phyloP scores from a whole-genome alignment of 2,113 vertebrate species.

The Ailuropoda melanoleuca region DNA sequence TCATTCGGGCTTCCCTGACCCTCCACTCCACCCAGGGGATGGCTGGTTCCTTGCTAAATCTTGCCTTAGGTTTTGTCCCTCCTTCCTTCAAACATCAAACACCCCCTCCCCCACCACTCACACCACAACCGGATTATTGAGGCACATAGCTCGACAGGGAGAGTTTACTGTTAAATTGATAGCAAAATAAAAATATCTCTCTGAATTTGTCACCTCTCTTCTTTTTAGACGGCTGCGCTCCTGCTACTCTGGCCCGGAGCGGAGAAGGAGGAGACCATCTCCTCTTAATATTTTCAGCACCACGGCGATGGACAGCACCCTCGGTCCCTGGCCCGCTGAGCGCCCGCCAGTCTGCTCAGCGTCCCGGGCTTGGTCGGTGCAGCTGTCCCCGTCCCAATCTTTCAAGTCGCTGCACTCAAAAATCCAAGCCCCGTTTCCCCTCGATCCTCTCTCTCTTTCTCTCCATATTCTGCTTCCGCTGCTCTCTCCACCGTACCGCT shows the following conservation, averaged over 20 bases:
- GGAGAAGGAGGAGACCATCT: slow-evolving; percentile 12
- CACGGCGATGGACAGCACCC: slow-evolving; percentile 83
- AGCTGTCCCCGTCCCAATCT: slow-evolving; percentile 57
- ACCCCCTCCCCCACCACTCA: slow-evolving; percentile 19
- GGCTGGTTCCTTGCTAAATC: slow-evolving; percentile 69
- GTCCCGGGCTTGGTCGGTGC: slow-evolving; percentile 42
- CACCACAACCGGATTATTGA: slow-evolving; percentile 66
- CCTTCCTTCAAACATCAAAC: slow-evolving; percentile 67
- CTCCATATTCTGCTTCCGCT: slow-evolving; percentile 41
- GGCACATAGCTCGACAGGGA: slow-evolving; percentile 56
- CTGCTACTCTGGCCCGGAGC: slow-evolving; percentile 48
- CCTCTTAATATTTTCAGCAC: slow-evolving; percentile 82
- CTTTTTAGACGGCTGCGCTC: slow-evolving; percentile 64
- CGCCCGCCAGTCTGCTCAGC: slow-evolving; percentile 51
- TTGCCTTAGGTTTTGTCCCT: slow-evolving; percentile 69
- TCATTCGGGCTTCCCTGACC: slow-evolving; percentile 21
- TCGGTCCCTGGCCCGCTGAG: slow-evolving; percentile 40
- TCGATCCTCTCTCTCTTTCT: slow-evolving; percentile 57
- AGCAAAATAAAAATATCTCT: slow-evolving; percentile 69
- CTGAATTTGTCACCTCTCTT: slow-evolving; percentile 61
- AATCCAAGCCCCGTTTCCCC: slow-evolving; percentile 24
- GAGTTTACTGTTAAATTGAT: slow-evolving; percentile 71
- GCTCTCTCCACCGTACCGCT: slow-evolving; percentile 33
- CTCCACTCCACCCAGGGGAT: slow-evolving; percentile 63
- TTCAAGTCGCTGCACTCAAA: slow-evolving; percentile 38